Evolutionary conservation across 2,888 invertebrate genomes (phyloP), one percentile per base, ranked within the genome.

Genomic region (Opisthograptis luteolata): DNA sequence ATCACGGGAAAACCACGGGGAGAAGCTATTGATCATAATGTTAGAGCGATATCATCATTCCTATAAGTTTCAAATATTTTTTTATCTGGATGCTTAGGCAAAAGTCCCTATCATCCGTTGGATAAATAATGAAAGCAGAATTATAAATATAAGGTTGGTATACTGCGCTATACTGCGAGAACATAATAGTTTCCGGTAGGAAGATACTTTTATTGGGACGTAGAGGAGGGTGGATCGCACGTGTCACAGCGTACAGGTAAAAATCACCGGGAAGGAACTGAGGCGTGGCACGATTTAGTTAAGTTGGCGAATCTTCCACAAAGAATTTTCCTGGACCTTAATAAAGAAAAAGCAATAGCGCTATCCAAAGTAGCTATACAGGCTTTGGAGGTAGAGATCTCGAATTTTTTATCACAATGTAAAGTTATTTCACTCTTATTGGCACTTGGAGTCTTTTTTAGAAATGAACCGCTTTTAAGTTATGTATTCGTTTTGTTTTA

Each of bases 201-300:
- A 17, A 22, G 19, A 44, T 54, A 59, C 52, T 50, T 55, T 58
- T 51, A 55, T 52, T 57, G 39, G 32, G 40, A 54, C 41, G 15
- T 43, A 45, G 52, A 55, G 56, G 54, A 57, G 56, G 57, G 54
- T 56, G 54, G 49, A 53, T 48, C 50, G 48, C 45, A 52, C 55
- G 46, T 54, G 54, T 58, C 54, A 56, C 49, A 45, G 41, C 51
- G 50, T 50, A 51, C 52, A 55, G 55, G 60, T 60, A 56, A 47
- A n/a, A 65, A 61, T 59, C 59, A 54, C 43, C 55, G 48, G 56
- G 48, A 43, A 52, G 58, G 48, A 58, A 56, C 42, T 57, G 60
- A 63, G 52, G 52, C 63, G 52, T 60, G 48, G 41, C 43, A 40
- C 57, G 59, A 65, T 66, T 65, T 58, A 58, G 52, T 60, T 62